phyloP scores from a whole-genome alignment of 2,888 invertebrate genomes.

The Hoplodrina blanda region DNA sequence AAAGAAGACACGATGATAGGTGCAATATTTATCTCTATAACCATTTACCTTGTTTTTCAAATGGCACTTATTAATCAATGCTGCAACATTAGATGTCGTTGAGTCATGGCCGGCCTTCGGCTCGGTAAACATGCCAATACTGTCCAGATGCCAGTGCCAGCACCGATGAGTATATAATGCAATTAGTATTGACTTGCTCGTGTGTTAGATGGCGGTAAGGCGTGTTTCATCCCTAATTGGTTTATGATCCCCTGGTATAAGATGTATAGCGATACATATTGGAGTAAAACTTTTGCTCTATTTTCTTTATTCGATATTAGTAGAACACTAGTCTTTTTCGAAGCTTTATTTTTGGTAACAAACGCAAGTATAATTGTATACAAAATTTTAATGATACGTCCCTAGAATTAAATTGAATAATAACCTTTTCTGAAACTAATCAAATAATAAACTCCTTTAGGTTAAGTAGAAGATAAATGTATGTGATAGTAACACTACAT shows the following conservation, averaged over 20 bases:
- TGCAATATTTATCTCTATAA: constrained; percentile 34
- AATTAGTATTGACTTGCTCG: constrained; percentile 57
- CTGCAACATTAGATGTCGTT: constrained; percentile 29
- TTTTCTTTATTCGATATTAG: background rate
- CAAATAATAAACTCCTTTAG: background rate
- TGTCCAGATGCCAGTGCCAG: constrained; percentile 52
- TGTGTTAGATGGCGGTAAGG: constrained; percentile 30
- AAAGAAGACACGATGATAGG: constrained; percentile 29
- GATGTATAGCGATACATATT: constrained; percentile 8
- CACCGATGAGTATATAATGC: constrained; percentile 42
- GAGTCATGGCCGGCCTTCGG: constrained; percentile 45
- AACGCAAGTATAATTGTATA: too few relatives aligned
- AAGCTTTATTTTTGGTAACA: background rate
- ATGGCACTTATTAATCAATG: constrained; percentile 43
- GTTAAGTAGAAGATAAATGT: background rate
- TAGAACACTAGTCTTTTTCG: background rate
- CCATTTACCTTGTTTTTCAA: constrained; percentile 36
- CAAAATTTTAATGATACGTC: too few relatives aligned
- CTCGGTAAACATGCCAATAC: constrained; percentile 43
- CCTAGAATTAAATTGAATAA: too few relatives aligned
- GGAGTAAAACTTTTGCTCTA: background rate
- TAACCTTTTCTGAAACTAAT: background rate
- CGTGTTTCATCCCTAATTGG: constrained; percentile 53
- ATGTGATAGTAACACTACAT: constrained; percentile 1
- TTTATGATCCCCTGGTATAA: constrained; percentile 43